Conservation (phyloP, 2,797 vertebrate species). For the Dromococcyx pavoninus region DNA sequence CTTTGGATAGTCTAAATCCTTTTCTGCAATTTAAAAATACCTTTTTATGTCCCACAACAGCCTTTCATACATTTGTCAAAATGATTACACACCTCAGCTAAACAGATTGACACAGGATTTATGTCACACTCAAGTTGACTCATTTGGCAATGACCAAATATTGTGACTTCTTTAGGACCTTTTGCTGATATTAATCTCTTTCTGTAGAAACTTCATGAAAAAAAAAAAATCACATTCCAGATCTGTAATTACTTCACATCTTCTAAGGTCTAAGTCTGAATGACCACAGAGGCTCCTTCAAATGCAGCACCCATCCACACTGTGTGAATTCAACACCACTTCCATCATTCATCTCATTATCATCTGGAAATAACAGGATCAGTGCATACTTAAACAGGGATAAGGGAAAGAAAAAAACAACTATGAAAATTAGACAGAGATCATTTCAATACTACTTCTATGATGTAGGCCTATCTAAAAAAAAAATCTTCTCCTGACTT, state of each 20-base stretch:
- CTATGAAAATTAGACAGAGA: neutral
- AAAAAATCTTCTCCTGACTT: neutral
- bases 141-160: neutral
- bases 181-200: neutral
- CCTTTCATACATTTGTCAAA: neutral
- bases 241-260: neutral
- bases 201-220: neutral
- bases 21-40: neutral
- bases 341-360: neutral
- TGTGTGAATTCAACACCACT: no score
- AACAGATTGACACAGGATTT: neutral
- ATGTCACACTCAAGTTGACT: neutral
- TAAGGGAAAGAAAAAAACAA: neutral
- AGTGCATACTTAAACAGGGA: neutral
- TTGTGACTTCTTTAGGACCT: neutral
- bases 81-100: neutral
- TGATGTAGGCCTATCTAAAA: neutral
- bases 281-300: neutral
- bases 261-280: neutral
- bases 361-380: neutral
- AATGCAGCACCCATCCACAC: neutral
- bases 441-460: neutral
- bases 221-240: neutral
- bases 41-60: neutral
- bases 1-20: neutral